A percentile compares a stretch with the other conserved stretches of the same genome.
Evolutionary conservation across 2,797 vertebrate genomes (phyloP).

Genomic region (Ispidina lecontei): DNA sequence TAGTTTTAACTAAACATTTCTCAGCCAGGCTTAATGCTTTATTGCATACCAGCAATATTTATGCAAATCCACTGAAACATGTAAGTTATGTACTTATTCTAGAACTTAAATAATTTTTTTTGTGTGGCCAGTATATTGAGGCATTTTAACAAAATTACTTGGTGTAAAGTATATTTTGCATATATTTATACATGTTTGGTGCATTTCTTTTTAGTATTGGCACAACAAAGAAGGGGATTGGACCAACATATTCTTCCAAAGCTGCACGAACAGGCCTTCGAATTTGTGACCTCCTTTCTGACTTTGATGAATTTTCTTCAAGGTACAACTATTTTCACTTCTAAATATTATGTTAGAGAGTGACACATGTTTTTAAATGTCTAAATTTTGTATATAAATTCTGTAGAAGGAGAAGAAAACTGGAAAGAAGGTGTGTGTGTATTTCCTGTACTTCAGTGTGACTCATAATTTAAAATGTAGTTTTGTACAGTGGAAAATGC

Average conservation of each 20-base stretch:
- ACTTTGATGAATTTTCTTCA: conserved; percentile 93
- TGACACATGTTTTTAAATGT: background rate
- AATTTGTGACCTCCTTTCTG: conserved; percentile 93
- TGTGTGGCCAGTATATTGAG: background rate
- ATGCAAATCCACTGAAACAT: background rate
- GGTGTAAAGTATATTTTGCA: background rate
- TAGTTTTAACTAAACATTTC: background rate
- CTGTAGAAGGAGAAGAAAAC: background rate
- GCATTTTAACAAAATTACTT: background rate
- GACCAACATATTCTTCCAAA: conserved; percentile 96
- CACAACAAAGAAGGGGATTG: conserved; percentile 98
- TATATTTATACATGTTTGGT: background rate
- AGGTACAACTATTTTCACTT: conserved; percentile 78
- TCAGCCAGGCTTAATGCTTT: background rate
- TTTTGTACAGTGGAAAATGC: background rate
- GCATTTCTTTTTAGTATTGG: conserved; percentile 86
- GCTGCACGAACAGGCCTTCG: conserved; percentile 94
- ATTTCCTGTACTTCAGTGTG: background rate
- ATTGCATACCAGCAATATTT: background rate
- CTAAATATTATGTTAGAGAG: background rate
- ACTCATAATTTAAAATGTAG: background rate
- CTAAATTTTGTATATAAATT: background rate
- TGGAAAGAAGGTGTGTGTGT: background rate
- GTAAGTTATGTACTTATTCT: background rate
- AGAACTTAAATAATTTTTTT: background rate